Evolutionary conservation across 2,888 invertebrate species (phyloP).

Genomic region (Tinea pellionella): DNA sequence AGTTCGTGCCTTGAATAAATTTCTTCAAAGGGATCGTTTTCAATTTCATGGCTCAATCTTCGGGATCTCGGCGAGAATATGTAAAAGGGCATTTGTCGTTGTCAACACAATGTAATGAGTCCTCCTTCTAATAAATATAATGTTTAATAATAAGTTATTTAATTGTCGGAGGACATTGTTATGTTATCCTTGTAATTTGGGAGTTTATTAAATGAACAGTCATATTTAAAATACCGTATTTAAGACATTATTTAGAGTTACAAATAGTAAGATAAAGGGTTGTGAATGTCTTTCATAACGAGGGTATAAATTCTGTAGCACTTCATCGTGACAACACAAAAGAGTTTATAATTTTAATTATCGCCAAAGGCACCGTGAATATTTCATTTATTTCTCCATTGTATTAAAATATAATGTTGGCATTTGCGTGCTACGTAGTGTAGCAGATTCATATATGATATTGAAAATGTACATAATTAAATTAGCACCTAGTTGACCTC

Average conservation of each 20-base stretch:
- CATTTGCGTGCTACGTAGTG: not conserved
- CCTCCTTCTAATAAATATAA: slow-evolving; percentile 31
- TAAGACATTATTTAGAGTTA: not conserved
- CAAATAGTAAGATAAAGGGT: not conserved
- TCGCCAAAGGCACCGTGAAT: slow-evolving; percentile 44
- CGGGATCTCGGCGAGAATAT: slow-evolving; percentile 64
- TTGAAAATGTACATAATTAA: no score
- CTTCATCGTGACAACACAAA: slow-evolving; percentile 26
- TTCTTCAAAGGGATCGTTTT: slow-evolving; percentile 68
- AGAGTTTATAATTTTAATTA: slow-evolving; percentile 61
- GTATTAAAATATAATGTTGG: not conserved
- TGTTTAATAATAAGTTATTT: slow-evolving; percentile 22
- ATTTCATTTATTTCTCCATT: not conserved
- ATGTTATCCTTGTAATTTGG: no score
- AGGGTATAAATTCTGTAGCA: not conserved
- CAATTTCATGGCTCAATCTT: slow-evolving; percentile 70
- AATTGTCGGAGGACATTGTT: slow-evolving; percentile 38
- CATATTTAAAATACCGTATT: no score
- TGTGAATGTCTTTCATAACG: not conserved
- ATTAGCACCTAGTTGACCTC: no score
- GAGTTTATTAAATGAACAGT: no score
- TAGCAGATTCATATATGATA: no score
- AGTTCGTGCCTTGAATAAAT: slow-evolving; percentile 68
- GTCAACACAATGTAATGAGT: slow-evolving; percentile 66
- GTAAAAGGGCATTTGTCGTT: slow-evolving; percentile 68